Percentiles rank a stretch among this genome's conserved stretches.
These are phyloP conservation scores for Urosaurus nigricauda DNA, from an alignment of 2,797 vertebrate species.

Conservation along the genomic window DNA sequence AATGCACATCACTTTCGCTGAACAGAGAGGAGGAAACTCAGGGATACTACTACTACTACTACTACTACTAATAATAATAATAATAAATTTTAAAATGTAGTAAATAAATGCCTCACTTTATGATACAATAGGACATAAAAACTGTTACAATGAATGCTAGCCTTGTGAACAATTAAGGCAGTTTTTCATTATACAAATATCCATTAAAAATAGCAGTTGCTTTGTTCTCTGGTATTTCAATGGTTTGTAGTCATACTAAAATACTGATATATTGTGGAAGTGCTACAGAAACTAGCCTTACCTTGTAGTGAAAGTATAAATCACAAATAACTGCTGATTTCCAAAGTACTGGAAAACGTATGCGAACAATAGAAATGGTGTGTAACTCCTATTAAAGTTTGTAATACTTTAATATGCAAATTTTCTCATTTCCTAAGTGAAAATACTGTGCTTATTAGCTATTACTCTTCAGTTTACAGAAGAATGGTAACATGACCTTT, in stretches of 20 bases:
- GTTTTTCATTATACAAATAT: neutral
- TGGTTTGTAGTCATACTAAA: neutral
- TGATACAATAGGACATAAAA: neutral
- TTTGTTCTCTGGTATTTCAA: neutral
- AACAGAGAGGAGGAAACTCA: too few relatives aligned
- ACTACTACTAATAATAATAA: too few relatives aligned
- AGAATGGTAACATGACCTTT: neutral
- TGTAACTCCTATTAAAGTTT: neutral
- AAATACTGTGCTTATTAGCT: neutral
- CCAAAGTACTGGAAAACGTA: neutral
- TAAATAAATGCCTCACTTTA: neutral
- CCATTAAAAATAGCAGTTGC: neutral
- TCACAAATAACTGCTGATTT: constrained; percentile 4
- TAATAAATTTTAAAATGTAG: neutral
- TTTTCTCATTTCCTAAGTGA: neutral
- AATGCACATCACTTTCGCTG: neutral
- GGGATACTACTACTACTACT: too few relatives aligned
- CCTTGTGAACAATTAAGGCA: neutral
- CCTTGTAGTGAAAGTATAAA: too few relatives aligned
- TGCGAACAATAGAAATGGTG: too few relatives aligned
- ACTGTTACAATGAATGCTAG: neutral
- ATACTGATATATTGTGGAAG: neutral
- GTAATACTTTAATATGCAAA: neutral
- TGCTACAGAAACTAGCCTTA: neutral
- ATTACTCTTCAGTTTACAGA: neutral